Base-by-base conservation (phyloP, 2,888 invertebrate genomes). In the Lasioglossum marginatum region DNA sequence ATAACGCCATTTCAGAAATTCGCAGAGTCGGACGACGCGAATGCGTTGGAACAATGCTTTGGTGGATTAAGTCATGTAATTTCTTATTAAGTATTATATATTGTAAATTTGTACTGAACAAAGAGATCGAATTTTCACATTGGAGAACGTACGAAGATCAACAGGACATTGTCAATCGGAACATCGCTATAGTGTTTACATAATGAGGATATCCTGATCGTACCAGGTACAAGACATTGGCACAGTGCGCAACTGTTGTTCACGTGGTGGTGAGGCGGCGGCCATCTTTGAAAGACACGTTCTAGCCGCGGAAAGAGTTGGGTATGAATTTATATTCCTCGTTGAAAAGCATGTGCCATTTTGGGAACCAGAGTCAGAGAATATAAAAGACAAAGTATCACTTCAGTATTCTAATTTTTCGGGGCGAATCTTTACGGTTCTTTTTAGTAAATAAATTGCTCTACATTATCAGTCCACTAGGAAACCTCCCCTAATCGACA, bases 251-350 rank as follows among this genome's bases (percentile, higher is more conserved):
- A 19, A 48, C 72, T 31, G 48, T 45, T 52, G 48, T 45, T 73
- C 73, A 48, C 73, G 52, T 73, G 73, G 48, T 23, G 34, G 31
- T 34, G 23, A 45, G 72, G 48, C 19, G 48, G 72, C 48, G 31
- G 45, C 72, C 72, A 45, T 45, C 43, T 72, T 72, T 72, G 72
- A 31, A 31, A 8, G 31, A 63, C 63, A 31, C 16, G 66, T 19
- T 23, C 23, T 10, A 34, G 34, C 37, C 4, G 16, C 16, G 16
- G 63, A n/a, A 31, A 63, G 63, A 63, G 10, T 27, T 6, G 2
- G 6, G 16, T 31, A 19, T 31, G 14, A 31, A 6, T 31, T 31
- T 16, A 16, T 63, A 63, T 31, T 63, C 31, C 2, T 14, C 27
- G 31, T 63, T 31, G 63, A 63, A 6, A 31, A 63, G 6, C 31